Evolutionary conservation across 1,140 invertebrate species (phyloP), one percentile per base, ranked within the genome.

Genomic region (Bombus polaris): DNA sequence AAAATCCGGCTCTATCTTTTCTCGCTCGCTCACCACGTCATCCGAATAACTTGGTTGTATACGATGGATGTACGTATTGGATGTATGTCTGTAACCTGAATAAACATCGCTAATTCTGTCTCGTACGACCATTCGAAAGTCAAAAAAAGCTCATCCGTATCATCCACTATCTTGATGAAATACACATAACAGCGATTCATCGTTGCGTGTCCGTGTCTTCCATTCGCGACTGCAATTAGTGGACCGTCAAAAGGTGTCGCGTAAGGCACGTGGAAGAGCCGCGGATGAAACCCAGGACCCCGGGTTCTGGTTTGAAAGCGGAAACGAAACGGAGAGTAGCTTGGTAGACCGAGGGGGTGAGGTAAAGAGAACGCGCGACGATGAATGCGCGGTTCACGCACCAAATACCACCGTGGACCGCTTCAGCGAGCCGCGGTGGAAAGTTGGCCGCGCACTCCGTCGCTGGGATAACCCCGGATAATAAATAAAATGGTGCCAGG

Each of bases 321-420:
- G 44, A 4, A 35, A 35, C 70, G 70, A 42, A 53, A 15, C 6
- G 32, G n/a, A 6, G 59, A 37, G 32, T 53, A 53, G 53, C 10
- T 53, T 10, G 59, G 39, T 12, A 62, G 65, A 28, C 10, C 13
- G 53, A 32, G 62, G 68, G 44, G 44, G 77, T 13, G 70, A 53
- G 53, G 44, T 32, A 75, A 15, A 28, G 66, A 25, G 66, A n/a
- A 65, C 47, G 47, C 59, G 72, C 83, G 25, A 66, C 75, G 87
- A 91, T 93, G 89, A 92, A 91, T 92, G 89, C 90, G 87, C 77
- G 84, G 75, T 93, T 93, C 89, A 91, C 91, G 92, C 92, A 93
- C 91, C 90, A 91, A 81, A 90, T 93, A 86, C 79, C 87, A 82
- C 83, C 83, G 74, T 42, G 66, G 80, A 57, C 81, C 86, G 87